phyloP scores from a whole-genome alignment of 1,140 invertebrate genomes.

The Drosophila lini region DNA sequence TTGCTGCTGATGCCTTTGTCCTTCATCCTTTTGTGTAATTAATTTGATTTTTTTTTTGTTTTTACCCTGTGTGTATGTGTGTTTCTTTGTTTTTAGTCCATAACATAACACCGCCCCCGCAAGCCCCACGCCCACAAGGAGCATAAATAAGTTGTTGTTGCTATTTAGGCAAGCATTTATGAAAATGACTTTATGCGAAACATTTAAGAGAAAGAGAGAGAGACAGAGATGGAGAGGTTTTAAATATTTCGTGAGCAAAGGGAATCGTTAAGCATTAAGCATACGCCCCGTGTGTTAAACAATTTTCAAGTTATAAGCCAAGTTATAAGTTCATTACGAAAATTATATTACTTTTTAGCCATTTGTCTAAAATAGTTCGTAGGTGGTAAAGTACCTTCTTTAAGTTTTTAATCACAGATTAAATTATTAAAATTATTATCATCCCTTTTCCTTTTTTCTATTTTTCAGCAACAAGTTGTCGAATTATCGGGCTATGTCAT shows the following conservation, averaged over 20 bases:
- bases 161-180: constrained; percentile 47
- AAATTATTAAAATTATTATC: too few relatives aligned
- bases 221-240: constrained; percentile 7
- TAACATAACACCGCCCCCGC: constrained; percentile 8
- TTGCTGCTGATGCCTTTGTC: constrained; percentile 36
- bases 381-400: background rate
- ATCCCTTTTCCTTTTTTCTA: constrained; percentile 1
- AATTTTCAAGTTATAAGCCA: background rate
- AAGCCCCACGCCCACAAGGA: background rate
- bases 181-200: constrained; percentile 60
- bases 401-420: background rate
- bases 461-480: constrained; percentile 87
- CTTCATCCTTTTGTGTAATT: constrained; percentile 74
- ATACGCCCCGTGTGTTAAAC: constrained; percentile 7
- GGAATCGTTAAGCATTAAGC: constrained; percentile 28
- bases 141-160: constrained; percentile 51
- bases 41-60: constrained; percentile 69
- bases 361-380: background rate
- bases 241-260: constrained; percentile 33
- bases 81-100: constrained; percentile 6
- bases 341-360: background rate
- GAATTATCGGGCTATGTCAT: constrained; percentile 98
- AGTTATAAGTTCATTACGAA: background rate
- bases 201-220: constrained; percentile 20
- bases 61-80: background rate